These are phyloP conservation scores for Bombus waltoni DNA, from an alignment of 1,140 invertebrate genomes.

Conservation along the genomic window DNA sequence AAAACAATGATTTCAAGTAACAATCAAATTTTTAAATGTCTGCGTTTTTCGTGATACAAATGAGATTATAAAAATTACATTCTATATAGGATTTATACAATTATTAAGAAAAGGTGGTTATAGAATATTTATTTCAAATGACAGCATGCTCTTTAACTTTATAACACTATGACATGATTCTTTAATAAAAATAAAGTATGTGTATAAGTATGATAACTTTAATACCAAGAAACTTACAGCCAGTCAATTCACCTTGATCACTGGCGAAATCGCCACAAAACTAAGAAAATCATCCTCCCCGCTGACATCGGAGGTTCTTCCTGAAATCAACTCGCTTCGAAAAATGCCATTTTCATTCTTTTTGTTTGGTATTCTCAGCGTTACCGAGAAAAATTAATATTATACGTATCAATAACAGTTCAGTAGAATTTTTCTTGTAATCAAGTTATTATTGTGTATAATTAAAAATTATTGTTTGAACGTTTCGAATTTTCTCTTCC, in stretches of 20 bases:
- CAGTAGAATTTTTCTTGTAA: not conserved
- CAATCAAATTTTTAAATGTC: not conserved
- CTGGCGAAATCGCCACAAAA: conserved; percentile 62
- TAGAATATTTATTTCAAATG: conserved; percentile 30
- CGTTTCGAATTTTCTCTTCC: conserved; percentile 40
- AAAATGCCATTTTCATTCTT: conserved; percentile 48
- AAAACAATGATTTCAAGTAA: conserved; percentile 20
- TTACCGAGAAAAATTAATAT: not conserved
- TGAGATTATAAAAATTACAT: not conserved
- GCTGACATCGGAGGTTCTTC: conserved; percentile 50
- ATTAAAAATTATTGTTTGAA: conserved; percentile 39
- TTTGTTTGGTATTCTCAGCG: not conserved
- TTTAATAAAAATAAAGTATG: not conserved
- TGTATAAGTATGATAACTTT: not conserved
- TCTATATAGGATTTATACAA: conserved; percentile 5
- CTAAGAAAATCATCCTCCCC: conserved; percentile 64
- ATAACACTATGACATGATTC: not conserved
- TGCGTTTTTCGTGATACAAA: not conserved
- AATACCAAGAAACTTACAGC: conserved; percentile 38
- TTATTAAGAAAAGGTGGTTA: conserved; percentile 13
- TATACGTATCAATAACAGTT: not conserved
- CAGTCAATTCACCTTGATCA: conserved; percentile 52
- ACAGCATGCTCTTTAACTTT: conserved; percentile 23
- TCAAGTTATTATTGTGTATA: not conserved
- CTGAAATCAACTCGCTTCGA: conserved; percentile 62